Evolutionary conservation across 2,888 invertebrate genomes (phyloP).

Genomic region (Cataglyphis cursor): DNA sequence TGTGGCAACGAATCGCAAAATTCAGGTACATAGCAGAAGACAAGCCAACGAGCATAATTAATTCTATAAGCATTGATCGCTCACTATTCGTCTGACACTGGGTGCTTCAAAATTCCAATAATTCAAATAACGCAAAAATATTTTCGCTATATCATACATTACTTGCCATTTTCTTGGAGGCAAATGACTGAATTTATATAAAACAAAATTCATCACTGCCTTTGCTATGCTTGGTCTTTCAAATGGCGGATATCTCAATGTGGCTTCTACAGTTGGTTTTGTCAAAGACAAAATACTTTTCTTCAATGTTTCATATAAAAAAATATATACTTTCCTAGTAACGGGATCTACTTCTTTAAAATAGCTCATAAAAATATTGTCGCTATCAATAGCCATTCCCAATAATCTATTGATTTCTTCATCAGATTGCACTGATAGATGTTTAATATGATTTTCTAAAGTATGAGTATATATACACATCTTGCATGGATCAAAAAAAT

Average conservation of each 20-base stretch:
- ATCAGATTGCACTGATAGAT: conserved; percentile 92
- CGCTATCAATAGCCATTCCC: conserved; percentile 97
- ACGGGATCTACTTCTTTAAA: conserved; percentile 96
- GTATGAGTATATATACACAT: conserved; percentile 95
- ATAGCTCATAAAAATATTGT: conserved; percentile 96
- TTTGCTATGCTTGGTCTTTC: conserved; percentile 97
- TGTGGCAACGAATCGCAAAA: conserved; percentile 97
- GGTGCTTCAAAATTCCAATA: conserved; percentile 98
- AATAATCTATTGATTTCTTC: conserved; percentile 95
- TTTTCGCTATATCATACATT: conserved; percentile 96
- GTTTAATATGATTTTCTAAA: conserved; percentile 94
- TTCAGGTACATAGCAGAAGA: conserved; percentile 98
- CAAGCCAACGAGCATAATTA: conserved; percentile 97
- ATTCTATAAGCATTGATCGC: conserved; percentile 96
- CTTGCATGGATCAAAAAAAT: conserved; percentile 94
- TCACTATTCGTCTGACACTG: conserved; percentile 91
- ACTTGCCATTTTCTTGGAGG: conserved; percentile 91
- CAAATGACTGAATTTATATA: conserved; percentile 94
- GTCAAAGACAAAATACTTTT: conserved; percentile 95
- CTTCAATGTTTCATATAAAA: conserved; percentile 95
- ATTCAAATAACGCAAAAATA: conserved; percentile 97
- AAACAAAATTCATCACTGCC: conserved; percentile 96
- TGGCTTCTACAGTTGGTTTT: conserved; percentile 94
- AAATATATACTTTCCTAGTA: conserved; percentile 96
- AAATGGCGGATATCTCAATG: conserved; percentile 96